phyloP scores from a whole-genome alignment of 2,888 invertebrate species.

The Mesopsocus fuscifrons region DNA sequence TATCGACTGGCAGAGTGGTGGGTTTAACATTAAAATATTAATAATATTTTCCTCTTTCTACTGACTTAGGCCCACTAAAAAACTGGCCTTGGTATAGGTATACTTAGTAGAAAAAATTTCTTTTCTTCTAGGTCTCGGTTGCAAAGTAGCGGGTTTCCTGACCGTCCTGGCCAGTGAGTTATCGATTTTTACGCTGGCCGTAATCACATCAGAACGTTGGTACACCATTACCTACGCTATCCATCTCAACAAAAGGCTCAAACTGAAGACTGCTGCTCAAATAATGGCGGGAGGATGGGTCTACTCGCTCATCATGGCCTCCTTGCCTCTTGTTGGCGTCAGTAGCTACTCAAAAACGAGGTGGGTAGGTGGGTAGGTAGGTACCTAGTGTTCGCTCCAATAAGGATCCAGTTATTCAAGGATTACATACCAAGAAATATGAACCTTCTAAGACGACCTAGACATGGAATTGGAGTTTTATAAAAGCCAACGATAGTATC shows the following conservation, averaged over 20 bases:
- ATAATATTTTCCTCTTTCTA: not conserved
- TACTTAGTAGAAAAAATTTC: not conserved
- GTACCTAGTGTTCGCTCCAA: too few relatives aligned
- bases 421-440: too few relatives aligned
- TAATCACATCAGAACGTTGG: constrained; percentile 42
- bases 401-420: too few relatives aligned
- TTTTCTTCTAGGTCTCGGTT: constrained; percentile 30
- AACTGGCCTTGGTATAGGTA: too few relatives aligned
- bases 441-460: too few relatives aligned
- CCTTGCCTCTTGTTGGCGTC: constrained; percentile 38
- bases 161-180: constrained; percentile 42
- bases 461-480: too few relatives aligned
- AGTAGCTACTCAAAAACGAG: constrained; percentile 42
- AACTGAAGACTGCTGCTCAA: constrained; percentile 32
- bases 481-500: too few relatives aligned
- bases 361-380: too few relatives aligned
- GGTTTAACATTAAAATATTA: constrained; percentile 12
- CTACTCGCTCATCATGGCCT: constrained; percentile 34
- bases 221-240: constrained; percentile 39
- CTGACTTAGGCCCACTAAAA: not conserved
- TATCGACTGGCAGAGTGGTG: constrained; percentile 45
- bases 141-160: constrained; percentile 41
- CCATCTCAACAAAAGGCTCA: constrained; percentile 38
- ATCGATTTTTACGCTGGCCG: constrained; percentile 42
- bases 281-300: constrained; percentile 40